A percentile compares a stretch with the other conserved stretches of the same genome.
Evolutionary conservation across 1,140 invertebrate genomes (phyloP).

Genomic region (Drosophila melanogaster): DNA sequence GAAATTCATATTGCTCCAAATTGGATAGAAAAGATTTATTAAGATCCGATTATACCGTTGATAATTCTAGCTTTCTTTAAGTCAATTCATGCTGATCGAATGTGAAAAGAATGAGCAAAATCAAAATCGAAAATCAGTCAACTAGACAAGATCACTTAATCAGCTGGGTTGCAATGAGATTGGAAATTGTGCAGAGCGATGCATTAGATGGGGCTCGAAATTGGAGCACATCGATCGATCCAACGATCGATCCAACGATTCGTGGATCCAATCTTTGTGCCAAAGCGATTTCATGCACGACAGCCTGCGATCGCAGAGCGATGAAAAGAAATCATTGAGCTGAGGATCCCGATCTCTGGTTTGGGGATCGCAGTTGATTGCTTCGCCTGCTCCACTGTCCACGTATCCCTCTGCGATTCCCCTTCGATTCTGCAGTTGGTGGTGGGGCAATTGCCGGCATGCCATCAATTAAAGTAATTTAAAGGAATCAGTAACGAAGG

Average conservation of each 20-base stretch:
- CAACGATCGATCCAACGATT: slow-evolving; percentile 28
- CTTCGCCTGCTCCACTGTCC: slow-evolving; percentile 17
- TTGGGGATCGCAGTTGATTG: slow-evolving; percentile 6
- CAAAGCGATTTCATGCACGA: slow-evolving; percentile 67
- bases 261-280: slow-evolving; percentile 21
- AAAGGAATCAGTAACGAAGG: slow-evolving; percentile 65
- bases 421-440: slow-evolving; percentile 6
- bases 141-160: slow-evolving; percentile 61
- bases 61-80: slow-evolving; percentile 55
- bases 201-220: slow-evolving; percentile 35
- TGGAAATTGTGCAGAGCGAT: slow-evolving; percentile 32
- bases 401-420: neutral
- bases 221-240: slow-evolving; percentile 40
- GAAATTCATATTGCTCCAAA: slow-evolving; percentile 1
- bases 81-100: slow-evolving; percentile 46
- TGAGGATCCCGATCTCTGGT: slow-evolving; percentile 6
- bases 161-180: slow-evolving; percentile 43
- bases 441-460: slow-evolving; percentile 49
- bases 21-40: slow-evolving; percentile 12
- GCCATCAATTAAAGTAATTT: slow-evolving; percentile 81
- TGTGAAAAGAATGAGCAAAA: slow-evolving; percentile 9
- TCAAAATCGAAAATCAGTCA: slow-evolving; percentile 50
- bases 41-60: slow-evolving; percentile 7
- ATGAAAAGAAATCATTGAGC: slow-evolving; percentile 73
- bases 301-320: slow-evolving; percentile 54